phyloP scores from a whole-genome alignment of 1,140 invertebrate genomes.

The Anagrus nilaparvatae region DNA sequence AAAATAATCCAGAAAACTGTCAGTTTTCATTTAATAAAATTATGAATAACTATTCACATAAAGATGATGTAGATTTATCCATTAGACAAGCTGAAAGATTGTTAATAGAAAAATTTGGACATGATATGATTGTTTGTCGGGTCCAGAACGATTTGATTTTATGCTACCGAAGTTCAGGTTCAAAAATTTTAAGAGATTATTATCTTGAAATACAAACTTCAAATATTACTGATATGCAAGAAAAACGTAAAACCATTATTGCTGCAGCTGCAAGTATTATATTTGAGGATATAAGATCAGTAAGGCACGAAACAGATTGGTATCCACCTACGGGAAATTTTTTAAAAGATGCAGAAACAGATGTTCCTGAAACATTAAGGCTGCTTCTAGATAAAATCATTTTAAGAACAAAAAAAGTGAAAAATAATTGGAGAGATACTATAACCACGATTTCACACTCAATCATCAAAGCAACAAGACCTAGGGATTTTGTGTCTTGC shows the following conservation, averaged over 20 bases:
- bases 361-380: slow-evolving; percentile 10
- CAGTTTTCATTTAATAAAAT: too few relatives aligned
- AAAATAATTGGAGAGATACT: slow-evolving; percentile 20
- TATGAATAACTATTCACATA: too few relatives aligned
- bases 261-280: neutral
- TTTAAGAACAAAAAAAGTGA: neutral
- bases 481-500: slow-evolving; percentile 27
- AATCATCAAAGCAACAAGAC: slow-evolving; percentile 28
- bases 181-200: too few relatives aligned
- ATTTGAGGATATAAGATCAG: neutral
- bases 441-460: slow-evolving; percentile 27
- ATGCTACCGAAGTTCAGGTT: too few relatives aligned
- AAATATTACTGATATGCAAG: too few relatives aligned
- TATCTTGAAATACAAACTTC: too few relatives aligned
- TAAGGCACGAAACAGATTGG: neutral
- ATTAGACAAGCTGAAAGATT: too few relatives aligned
- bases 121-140: too few relatives aligned
- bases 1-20: too few relatives aligned
- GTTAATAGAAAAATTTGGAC: too few relatives aligned
- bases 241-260: slow-evolving; percentile 2
- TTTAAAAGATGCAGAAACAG: slow-evolving; percentile 9
- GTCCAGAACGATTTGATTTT: too few relatives aligned
- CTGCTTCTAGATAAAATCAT: slow-evolving; percentile 14
- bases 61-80: too few relatives aligned
- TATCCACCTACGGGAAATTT: slow-evolving; percentile 17